Percentiles rank a stretch among this genome's conserved stretches.
phyloP scores from a whole-genome alignment of 2,113 vertebrate species.

The Crotalus helleri region DNA sequence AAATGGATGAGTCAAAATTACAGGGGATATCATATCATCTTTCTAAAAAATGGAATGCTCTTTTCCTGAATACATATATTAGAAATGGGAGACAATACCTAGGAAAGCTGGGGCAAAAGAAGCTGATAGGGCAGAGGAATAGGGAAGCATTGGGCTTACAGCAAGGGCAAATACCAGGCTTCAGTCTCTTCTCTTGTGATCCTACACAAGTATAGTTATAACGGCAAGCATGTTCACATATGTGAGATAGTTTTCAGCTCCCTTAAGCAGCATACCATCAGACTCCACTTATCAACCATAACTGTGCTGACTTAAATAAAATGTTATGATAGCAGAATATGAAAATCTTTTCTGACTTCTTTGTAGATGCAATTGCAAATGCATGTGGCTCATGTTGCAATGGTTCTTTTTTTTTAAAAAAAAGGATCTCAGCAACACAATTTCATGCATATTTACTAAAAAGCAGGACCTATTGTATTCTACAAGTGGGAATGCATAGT shows the following conservation, averaged over 20 bases:
- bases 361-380: background rate
- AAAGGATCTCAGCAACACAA: background rate
- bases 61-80: background rate
- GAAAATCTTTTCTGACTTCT: background rate
- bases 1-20: background rate
- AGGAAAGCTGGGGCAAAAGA: background rate
- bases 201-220: background rate
- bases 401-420: background rate
- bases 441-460: background rate
- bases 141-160: background rate
- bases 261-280: background rate
- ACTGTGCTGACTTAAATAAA: background rate
- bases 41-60: background rate
- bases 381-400: background rate
- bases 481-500: background rate
- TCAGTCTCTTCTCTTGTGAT: background rate
- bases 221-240: background rate
- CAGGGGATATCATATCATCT: background rate
- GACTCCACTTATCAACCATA: background rate
- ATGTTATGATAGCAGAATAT: background rate
- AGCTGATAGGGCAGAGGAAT: background rate
- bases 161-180: background rate
- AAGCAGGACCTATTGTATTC: background rate
- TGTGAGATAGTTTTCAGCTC: background rate
- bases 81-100: background rate